phyloP scores from a whole-genome alignment of 1,140 invertebrate genomes.

The Hydropsyche tenuis region DNA sequence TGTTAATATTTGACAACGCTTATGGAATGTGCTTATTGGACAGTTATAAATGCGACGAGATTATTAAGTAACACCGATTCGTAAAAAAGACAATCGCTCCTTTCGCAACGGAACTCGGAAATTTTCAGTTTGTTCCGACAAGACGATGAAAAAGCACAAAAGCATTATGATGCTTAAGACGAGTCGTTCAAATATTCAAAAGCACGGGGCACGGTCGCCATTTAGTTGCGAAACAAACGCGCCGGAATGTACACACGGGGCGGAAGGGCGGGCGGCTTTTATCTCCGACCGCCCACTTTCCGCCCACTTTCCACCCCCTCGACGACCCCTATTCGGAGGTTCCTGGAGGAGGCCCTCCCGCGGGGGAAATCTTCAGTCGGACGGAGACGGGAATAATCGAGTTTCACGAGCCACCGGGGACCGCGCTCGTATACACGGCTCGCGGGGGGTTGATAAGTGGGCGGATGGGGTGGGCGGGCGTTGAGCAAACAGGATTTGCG shows the following conservation, averaged over 20 bases:
- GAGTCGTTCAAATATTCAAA: constrained; percentile 40
- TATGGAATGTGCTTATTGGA: too few species aligned
- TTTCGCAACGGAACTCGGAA: background rate
- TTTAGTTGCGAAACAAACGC: constrained; percentile 36
- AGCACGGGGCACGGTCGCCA: constrained; percentile 37
- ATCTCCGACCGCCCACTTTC: constrained; percentile 17
- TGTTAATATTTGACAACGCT: too few species aligned
- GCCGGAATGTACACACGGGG: constrained; percentile 30
- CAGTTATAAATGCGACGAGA: too few species aligned
- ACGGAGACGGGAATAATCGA: constrained; percentile 39
- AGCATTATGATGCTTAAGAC: too few species aligned
- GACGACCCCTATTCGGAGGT: too few species aligned
- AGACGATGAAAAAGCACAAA: too few species aligned
- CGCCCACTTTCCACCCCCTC: background rate
- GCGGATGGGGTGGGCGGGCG: constrained; percentile 15
- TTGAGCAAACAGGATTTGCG: constrained; percentile 30
- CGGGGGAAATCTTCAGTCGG: background rate
- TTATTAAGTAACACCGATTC: background rate
- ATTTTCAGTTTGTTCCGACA: constrained; percentile 30
- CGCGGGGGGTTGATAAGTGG: constrained; percentile 28
- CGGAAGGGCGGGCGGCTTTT: constrained; percentile 33
- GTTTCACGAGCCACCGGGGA: constrained; percentile 27
- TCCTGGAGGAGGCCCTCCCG: constrained; percentile 17
- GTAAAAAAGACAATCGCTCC: constrained; percentile 5
- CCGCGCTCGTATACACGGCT: background rate